Base-by-base conservation (phyloP, 1,140 invertebrate species). In the Micrasema longulum region DNA sequence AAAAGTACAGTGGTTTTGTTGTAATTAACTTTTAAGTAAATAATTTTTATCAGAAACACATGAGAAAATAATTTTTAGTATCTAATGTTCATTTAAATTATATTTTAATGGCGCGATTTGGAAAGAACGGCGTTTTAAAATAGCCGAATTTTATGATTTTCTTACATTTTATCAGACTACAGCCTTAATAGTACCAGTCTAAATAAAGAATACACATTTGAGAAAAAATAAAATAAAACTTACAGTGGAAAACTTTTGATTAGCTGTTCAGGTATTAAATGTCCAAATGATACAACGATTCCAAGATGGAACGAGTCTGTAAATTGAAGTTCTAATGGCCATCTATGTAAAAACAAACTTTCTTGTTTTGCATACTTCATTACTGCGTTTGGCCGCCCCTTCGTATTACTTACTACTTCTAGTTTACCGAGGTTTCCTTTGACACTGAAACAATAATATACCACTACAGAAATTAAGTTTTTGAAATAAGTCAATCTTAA, bases 211-310 rank as follows among this genome's bases (percentile, higher is more conserved):
- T n/a, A n/a, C n/a, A n/a, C n/a, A n/a, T n/a, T n/a, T n/a, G n/a
- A n/a, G n/a, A n/a, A n/a, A 31, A 31, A 31, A 31, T 31, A 31
- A 31, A 31, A 31, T 31, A 31, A 31, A 38, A 83, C 85, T 86
- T 84, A 91, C 87, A 89, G 75, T 38, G 89, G 87, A 81, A 92
- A 91, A 26, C 83, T 80, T 47, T 88, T 79, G 26, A 93, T 92
- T 1, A 92, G 81, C 12, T 79, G 64, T 65, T 84, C 77, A 3
- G 91, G 90, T 78, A 93, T 92, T 60, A 92, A 78, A 80, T 91
- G 86, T 0, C 91, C 91, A 85, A 92, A 93, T 1, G 91, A 91
- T 1, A 91, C 90, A 31, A 92, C 89, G 50, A 92, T 77, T 22
- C 91, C 91, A 53, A 92, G 79, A 76, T 92, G 85, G 83, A 88